Percentiles rank a stretch among this genome's conserved stretches.
Conservation (phyloP, 2,888 invertebrate genomes). For the Priocnemis perturbator region DNA sequence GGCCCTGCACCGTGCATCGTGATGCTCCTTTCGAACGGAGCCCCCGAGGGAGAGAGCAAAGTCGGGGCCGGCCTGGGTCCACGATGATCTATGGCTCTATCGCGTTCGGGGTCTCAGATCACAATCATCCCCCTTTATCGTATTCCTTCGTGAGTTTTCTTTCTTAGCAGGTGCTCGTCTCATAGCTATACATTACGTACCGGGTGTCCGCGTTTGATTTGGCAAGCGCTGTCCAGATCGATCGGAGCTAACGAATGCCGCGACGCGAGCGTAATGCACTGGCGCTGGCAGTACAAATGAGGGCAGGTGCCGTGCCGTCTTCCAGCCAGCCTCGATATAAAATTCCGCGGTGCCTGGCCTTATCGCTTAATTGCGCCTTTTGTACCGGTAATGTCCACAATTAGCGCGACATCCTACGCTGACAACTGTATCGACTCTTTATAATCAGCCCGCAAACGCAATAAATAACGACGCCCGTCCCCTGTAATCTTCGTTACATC, state of each 20-base stretch:
- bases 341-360: too few relatives aligned
- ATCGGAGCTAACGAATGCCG: too few relatives aligned
- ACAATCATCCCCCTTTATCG: constrained; percentile 66
- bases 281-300: neutral
- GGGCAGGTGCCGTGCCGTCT: too few relatives aligned
- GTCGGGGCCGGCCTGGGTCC: constrained; percentile 58
- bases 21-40: constrained; percentile 54
- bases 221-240: constrained; percentile 5
- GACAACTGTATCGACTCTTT: neutral
- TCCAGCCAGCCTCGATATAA: too few relatives aligned
- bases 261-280: neutral
- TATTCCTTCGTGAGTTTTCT: constrained; percentile 58
- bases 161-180: constrained; percentile 61
- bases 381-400: too few relatives aligned
- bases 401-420: neutral
- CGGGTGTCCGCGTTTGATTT: constrained; percentile 56
- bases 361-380: too few relatives aligned
- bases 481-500: too few relatives aligned
- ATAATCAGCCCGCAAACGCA: neutral
- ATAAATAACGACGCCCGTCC: too few relatives aligned
- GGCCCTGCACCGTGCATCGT: constrained; percentile 58
- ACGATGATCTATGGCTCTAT: constrained; percentile 72
- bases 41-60: constrained; percentile 49
- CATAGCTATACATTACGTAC: constrained; percentile 55
- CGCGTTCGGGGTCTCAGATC: constrained; percentile 68